Evolutionary conservation across 2,113 vertebrate genomes (phyloP).

Genomic region (Columbina picui): DNA sequence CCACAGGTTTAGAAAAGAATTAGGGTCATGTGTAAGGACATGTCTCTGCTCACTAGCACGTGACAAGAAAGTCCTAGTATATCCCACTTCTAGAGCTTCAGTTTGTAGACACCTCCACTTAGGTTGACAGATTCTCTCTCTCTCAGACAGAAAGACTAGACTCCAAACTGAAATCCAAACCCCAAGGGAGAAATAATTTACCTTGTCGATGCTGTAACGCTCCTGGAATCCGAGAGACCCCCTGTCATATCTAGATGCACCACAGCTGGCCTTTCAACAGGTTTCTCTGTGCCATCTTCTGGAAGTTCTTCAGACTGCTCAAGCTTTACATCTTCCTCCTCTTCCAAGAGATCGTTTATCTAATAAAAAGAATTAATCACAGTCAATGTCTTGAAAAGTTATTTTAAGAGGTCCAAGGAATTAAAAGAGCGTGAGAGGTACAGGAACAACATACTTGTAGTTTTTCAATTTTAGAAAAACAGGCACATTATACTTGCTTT

Average conservation of each 20-base stretch:
- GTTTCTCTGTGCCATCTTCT: conserved; percentile 86
- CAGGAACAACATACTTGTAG: rapidly evolving
- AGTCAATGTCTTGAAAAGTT: not conserved
- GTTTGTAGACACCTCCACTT: not conserved
- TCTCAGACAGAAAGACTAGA: not conserved
- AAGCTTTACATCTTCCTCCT: conserved; percentile 92
- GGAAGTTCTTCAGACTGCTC: conserved; percentile 93
- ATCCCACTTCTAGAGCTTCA: not conserved
- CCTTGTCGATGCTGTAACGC: conserved; percentile 79
- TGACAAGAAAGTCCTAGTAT: not conserved
- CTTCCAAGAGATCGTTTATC: conserved; percentile 92
- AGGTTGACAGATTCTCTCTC: not conserved
- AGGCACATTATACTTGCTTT: not conserved
- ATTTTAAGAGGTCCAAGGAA: not conserved
- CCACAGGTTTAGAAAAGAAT: not conserved
- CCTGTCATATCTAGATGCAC: conserved; percentile 77
- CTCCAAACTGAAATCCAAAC: not conserved
- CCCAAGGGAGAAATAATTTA: conserved; percentile 16
- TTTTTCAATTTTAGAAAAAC: not conserved
- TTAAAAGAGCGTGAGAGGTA: not conserved
- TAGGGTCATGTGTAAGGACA: not conserved
- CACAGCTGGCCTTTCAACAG: conserved; percentile 74
- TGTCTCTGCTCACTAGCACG: rapidly evolving
- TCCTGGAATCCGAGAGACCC: conserved; percentile 73
- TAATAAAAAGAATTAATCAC: conserved; percentile 32